A percentile compares a stretch with the other conserved stretches of the same genome.
These are phyloP conservation scores for Drosophila mettleri DNA, from an alignment of 2,888 invertebrate species.

Conservation along the genomic window DNA sequence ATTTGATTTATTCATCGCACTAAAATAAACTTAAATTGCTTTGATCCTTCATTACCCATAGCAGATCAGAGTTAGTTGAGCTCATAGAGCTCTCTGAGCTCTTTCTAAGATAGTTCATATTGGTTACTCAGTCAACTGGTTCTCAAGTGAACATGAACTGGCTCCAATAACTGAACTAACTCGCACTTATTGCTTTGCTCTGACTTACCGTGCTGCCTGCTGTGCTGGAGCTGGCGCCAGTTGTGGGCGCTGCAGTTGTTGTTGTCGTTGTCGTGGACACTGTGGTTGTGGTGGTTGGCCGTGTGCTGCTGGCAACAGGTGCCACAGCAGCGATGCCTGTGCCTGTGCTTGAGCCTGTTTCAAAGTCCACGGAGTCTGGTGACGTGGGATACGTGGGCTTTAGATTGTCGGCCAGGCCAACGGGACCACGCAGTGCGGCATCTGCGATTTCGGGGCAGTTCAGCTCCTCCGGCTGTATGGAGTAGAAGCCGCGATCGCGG, in stretches of 20 bases:
- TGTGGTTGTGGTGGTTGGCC: slow-evolving; percentile 44
- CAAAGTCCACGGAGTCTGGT: slow-evolving; percentile 57
- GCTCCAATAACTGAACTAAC: not conserved
- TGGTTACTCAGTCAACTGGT: too few relatives aligned
- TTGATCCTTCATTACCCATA: too few relatives aligned
- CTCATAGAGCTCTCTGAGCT: too few relatives aligned
- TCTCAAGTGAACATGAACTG: not conserved
- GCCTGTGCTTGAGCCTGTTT: slow-evolving; percentile 55
- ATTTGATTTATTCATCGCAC: not conserved
- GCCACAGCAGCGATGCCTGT: slow-evolving; percentile 52
- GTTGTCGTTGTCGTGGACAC: slow-evolving; percentile 44
- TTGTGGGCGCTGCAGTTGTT: slow-evolving; percentile 57
- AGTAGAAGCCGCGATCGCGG: slow-evolving; percentile 93
- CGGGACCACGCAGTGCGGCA: slow-evolving; percentile 85
- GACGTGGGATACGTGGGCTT: slow-evolving; percentile 81
- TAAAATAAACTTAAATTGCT: too few relatives aligned
- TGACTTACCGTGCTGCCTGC: slow-evolving; percentile 57
- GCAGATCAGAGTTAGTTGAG: too few relatives aligned
- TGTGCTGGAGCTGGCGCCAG: slow-evolving; percentile 56
- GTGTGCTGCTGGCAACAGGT: slow-evolving; percentile 49
- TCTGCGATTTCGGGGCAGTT: slow-evolving; percentile 87
- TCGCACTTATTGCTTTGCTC: not conserved
- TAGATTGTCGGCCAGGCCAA: slow-evolving; percentile 84
- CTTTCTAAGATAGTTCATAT: too few relatives aligned
- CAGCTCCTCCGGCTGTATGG: slow-evolving; percentile 92